Conservation (phyloP, 1,140 invertebrate genomes). For the Papilio dardanus region DNA sequence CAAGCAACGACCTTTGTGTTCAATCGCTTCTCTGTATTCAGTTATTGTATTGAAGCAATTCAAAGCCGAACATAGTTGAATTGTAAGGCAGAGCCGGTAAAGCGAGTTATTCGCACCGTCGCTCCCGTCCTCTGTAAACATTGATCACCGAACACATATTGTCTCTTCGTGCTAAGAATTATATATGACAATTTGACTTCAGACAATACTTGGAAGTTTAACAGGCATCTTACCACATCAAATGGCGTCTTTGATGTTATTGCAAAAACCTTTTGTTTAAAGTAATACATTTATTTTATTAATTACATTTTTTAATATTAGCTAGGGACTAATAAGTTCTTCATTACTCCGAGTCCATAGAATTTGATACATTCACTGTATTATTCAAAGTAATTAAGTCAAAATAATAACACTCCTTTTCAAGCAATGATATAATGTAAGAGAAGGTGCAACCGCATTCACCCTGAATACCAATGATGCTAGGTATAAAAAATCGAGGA, state of each 20-base stretch:
- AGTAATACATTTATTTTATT: no score
- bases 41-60: slow-evolving; percentile 11
- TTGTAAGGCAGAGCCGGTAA: slow-evolving; percentile 19
- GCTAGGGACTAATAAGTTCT: no score
- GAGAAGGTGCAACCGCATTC: slow-evolving; percentile 11
- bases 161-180: slow-evolving; percentile 22
- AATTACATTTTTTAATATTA: no score
- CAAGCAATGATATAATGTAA: slow-evolving; percentile 3
- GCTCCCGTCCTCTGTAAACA: slow-evolving; percentile 28
- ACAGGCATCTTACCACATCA: not conserved
- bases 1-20: not conserved
- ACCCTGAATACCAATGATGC: not conserved
- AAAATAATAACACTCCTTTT: slow-evolving; percentile 16
- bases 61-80: not conserved
- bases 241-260: no score
- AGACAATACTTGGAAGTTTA: not conserved
- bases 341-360: no score
- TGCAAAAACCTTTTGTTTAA: no score
- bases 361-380: not conserved
- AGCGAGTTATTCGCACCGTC: slow-evolving; percentile 22
- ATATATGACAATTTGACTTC: slow-evolving; percentile 11
- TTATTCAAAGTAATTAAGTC: slow-evolving; percentile 6
- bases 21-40: not conserved
- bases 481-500: not conserved
- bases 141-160: slow-evolving; percentile 29